Base-by-base conservation (phyloP, 2,888 invertebrate genomes). In the Pocota personata region DNA sequence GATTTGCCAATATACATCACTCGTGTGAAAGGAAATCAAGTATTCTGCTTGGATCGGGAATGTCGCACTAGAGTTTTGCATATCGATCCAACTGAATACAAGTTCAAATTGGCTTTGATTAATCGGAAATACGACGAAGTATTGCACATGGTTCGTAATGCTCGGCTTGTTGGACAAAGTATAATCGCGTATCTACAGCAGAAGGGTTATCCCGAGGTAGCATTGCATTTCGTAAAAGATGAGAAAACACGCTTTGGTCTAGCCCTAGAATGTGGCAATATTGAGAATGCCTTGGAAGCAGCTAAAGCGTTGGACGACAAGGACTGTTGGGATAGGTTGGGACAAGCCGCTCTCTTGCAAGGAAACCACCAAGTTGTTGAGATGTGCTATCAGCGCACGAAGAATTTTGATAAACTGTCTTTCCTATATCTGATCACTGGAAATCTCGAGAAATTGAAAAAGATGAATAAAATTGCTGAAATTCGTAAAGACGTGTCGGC, bases 401-500 rank as follows among this genome's bases (percentile, higher is more conserved):
- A 99, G 93, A 99, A 99, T 93, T 99, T 99, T 92, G 99, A 99
- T 93, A 99, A 99, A 93, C 94, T 99, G 0, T 97, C 98, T 14
- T 99, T 99, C 94, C 94, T 99, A 48, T 99, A 99, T 93, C 94
- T 99, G 46, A 98, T 99, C 88, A 99, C 99, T 14, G 99, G 99
- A 10, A 99, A 99, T 92, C 93, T 98, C 90, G 99, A 99, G 82
- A 99, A 99, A 92, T 93, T 99, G 87, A 95, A 96, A 88, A 99
- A 99, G 93, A 99, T 99, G 99, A 98, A 97, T 93, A 99, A 99
- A 93, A 99, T 99, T 86, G 99, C 99, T 0, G 99, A 99, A 93
- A 98, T 99, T 62, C 94, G 99, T 10, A 99, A 99, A 93, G 99
- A 99, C 90, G 95, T 96, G 1, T 98, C 98, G 2, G 97, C 98